phyloP scores from a whole-genome alignment of 2,113 vertebrate genomes.

The Mola mola region DNA sequence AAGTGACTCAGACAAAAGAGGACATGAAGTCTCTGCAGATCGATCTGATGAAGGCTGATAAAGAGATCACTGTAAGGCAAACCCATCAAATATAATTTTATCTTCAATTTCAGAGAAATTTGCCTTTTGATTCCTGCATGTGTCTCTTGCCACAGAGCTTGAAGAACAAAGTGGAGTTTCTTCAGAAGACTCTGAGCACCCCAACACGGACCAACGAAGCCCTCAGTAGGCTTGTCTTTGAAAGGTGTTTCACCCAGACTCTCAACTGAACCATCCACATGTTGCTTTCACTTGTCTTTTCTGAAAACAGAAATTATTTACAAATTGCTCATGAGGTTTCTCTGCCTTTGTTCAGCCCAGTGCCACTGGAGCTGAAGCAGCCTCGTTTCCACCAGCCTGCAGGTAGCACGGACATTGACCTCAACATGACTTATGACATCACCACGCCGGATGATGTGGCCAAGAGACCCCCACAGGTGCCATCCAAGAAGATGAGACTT shows the following conservation, averaged over 20 bases:
- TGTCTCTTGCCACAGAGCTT: slow-evolving; percentile 82
- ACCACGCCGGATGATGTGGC: slow-evolving; percentile 84
- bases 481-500: slow-evolving; percentile 85
- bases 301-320: not conserved
- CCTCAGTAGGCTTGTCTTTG: slow-evolving; percentile 90
- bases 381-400: slow-evolving; percentile 81
- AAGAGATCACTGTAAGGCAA: slow-evolving; percentile 87
- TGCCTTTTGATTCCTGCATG: slow-evolving; percentile 2
- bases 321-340: no score
- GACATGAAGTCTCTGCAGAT: slow-evolving; percentile 89
- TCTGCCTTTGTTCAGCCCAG: slow-evolving; percentile 79
- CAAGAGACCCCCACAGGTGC: slow-evolving; percentile 56
- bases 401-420: slow-evolving; percentile 84
- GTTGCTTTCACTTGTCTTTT: not conserved
- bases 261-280: not conserved
- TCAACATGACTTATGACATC: slow-evolving; percentile 87
- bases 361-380: slow-evolving; percentile 85
- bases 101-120: not conserved
- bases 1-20: slow-evolving; percentile 82
- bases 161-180: slow-evolving; percentile 92
- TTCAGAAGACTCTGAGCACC: slow-evolving; percentile 93
- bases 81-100: not conserved
- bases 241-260: slow-evolving; percentile 84
- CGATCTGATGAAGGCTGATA: slow-evolving; percentile 89
- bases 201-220: slow-evolving; percentile 89